A percentile compares a stretch with the other conserved stretches of the same genome.
Conservation (phyloP, 53 echinoderm and acorn worm genomes). For the Paelopatides confundens region DNA sequence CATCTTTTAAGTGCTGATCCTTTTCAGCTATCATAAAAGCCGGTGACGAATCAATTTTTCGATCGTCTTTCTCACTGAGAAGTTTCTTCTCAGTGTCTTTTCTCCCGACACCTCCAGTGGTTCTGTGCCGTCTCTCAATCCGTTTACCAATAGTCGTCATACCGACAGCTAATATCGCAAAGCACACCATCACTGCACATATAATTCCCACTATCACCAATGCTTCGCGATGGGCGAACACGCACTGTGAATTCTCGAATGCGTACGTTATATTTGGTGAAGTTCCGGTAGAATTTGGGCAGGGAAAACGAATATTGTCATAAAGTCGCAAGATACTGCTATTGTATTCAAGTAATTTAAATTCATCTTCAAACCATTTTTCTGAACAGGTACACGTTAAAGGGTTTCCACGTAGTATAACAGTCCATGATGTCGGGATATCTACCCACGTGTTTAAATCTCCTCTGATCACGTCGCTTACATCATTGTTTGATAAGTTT, state of each 20-base stretch:
- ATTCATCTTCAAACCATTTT: constrained; percentile 21
- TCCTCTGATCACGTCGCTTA: not conserved
- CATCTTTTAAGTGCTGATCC: constrained; percentile 49
- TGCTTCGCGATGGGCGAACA: not conserved
- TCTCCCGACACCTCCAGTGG: not conserved
- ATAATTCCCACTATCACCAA: constrained; percentile 2
- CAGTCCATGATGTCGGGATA: not conserved
- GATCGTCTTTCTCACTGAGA: not conserved
- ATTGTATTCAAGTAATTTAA: not conserved
- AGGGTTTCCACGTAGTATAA: not conserved
- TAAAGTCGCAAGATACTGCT: not conserved
- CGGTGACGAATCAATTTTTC: not conserved
- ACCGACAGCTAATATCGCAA: constrained; percentile 5
- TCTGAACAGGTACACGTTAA: constrained; percentile 19
- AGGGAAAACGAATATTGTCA: not conserved
- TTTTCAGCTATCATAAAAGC: constrained; percentile 18
- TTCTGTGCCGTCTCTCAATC: not conserved
- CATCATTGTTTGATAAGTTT: not conserved
- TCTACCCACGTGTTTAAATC: not conserved
- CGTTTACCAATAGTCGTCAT: constrained; percentile 1
- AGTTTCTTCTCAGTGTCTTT: constrained; percentile 14
- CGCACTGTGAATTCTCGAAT: not conserved
- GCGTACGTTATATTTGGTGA: not conserved
- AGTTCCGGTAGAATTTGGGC: not conserved
- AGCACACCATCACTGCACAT: not conserved